These are phyloP conservation scores for Lampris megalopsis DNA, from an alignment of 2,113 vertebrate species.

Conservation along the genomic window DNA sequence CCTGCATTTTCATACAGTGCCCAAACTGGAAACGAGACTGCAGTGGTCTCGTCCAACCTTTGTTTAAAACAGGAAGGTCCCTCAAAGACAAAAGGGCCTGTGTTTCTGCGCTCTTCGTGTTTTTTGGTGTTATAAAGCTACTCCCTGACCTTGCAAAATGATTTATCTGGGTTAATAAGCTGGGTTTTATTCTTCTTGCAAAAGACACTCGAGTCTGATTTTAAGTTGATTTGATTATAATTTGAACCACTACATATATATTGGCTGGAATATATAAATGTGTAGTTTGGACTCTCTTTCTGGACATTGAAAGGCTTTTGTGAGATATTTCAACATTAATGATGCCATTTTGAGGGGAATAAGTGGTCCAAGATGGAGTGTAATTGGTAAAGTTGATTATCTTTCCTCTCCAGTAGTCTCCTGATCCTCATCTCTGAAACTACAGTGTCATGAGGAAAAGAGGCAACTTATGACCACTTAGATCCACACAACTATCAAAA, in stretches of 20 bases:
- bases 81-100: not conserved
- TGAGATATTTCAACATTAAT: slow-evolving; percentile 68
- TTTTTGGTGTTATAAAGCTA: slow-evolving; percentile 7
- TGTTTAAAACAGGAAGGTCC: not conserved
- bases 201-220: slow-evolving; percentile 52
- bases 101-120: not conserved
- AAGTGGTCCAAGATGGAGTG: slow-evolving; percentile 78
- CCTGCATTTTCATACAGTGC: not conserved
- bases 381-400: slow-evolving; percentile 80
- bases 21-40: not conserved
- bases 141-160: not conserved
- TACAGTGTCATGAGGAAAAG: slow-evolving; percentile 5
- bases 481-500: not conserved
- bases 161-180: slow-evolving; percentile 34
- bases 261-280: slow-evolving; percentile 68
- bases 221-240: slow-evolving; percentile 63
- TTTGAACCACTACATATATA: slow-evolving; percentile 32
- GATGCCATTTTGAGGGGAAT: slow-evolving; percentile 74
- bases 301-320: slow-evolving; percentile 68
- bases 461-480: not conserved
- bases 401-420: slow-evolving; percentile 62
- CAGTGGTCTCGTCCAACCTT: not conserved
- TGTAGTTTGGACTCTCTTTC: slow-evolving; percentile 49
- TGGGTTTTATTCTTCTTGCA: slow-evolving; percentile 13
- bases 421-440: slow-evolving; percentile 43